Evolutionary conservation across 2,797 vertebrate genomes (phyloP), one percentile per base, ranked within the genome.

Genomic region (Danio albolineatus): DNA sequence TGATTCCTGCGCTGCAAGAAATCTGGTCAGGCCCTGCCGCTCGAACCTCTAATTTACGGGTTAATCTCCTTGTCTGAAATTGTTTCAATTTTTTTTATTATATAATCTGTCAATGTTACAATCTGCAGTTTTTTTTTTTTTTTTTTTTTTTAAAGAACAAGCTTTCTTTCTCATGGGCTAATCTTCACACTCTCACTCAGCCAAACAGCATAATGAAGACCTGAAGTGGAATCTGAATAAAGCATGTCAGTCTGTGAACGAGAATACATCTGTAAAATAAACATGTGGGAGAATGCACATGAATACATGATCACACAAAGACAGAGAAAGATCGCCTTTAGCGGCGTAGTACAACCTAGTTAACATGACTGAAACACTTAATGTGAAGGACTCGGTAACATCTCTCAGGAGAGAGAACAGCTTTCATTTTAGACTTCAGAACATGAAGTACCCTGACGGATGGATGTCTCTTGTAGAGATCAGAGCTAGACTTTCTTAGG

Each of bases 401-500:
- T 56, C 49, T 65, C 53, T 78, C 53, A 69, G 21, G 21, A 73
- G 48, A 54, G 36, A 19, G 17, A 65, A 57, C 39, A 10, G 19
- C 49, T 73, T 60, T 73, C 43, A 71, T 80, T 73, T 80, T 49
- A 59, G 28, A 53, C 71, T 60, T 60, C 51, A 80, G 41, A 80
- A 66, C 65, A 41, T 16, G 54, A 72, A 72, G 19, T 61, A 14
- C 43, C 51, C 21, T 43, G 44, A 75, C 53, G 64, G 9, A 43
- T 36, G 39, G 59, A 10, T 56, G 53, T 73, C 54, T 56, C 65
- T 73, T 70, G 5, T 43, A 41, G 51, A 77, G 59, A 72, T 56
- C 51, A 78, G 67, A 73, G 75, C 17, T 14, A 57, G 46, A 65
- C 51, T 49, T 60, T 76, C 57, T 19, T 14, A 57, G 48, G 12